Conservation (phyloP, 2,113 vertebrate genomes). For the Phrynocephalus versicolor region DNA sequence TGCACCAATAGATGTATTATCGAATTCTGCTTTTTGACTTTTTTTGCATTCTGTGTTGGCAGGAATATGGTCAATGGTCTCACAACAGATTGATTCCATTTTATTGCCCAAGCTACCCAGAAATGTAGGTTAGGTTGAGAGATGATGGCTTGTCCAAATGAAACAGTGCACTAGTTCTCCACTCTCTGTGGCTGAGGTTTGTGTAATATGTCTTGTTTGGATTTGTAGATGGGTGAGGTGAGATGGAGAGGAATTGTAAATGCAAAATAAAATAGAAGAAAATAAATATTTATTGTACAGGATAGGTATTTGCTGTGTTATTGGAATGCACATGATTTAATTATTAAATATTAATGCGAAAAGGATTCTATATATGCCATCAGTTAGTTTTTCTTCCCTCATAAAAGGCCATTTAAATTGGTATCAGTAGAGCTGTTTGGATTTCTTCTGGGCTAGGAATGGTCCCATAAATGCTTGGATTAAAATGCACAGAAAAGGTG, state of each 20-base stretch:
- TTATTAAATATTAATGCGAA: too few species aligned
- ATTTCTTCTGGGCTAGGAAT: conserved; percentile 8
- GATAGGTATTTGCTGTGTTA: neutral
- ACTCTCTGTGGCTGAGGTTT: neutral
- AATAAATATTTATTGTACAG: neutral
- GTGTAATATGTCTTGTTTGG: neutral
- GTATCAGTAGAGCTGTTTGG: neutral
- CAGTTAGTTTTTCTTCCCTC: neutral
- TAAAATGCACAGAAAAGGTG: conserved; percentile 8
- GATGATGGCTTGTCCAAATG: neutral
- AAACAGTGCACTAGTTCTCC: neutral
- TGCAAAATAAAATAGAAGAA: neutral
- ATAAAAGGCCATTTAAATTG: neutral
- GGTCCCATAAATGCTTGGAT: conserved; percentile 18
- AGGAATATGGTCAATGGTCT: neutral
- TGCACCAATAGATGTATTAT: too few species aligned
- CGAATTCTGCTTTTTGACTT: too few species aligned
- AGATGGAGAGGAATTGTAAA: too few species aligned
- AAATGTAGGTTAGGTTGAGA: neutral
- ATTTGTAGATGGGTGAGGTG: too few species aligned
- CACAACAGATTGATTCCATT: neutral
- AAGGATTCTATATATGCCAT: neutral
- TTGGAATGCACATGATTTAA: too few species aligned
- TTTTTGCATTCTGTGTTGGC: neutral
- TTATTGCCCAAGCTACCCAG: neutral